Percentiles rank a stretch among this genome's conserved stretches.
Evolutionary conservation across 64 coral and sea anemone species (phyloP).

Genomic region (Astreopora myriophthalma): DNA sequence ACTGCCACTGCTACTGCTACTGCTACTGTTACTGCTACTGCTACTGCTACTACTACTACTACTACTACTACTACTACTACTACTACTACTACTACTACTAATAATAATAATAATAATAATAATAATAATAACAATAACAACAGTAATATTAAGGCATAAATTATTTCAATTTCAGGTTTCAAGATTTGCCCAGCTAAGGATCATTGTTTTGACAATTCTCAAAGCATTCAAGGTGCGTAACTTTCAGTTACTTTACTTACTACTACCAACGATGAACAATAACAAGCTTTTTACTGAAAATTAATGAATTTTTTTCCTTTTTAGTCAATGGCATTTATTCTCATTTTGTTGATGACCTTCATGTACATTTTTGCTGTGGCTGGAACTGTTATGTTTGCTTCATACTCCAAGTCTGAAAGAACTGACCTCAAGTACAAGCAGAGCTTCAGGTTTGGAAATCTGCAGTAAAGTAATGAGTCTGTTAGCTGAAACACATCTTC

Average conservation of each 20-base stretch:
- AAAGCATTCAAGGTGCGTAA: constrained; percentile 99
- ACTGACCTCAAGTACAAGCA: constrained; percentile 89
- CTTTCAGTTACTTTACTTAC: too few relatives aligned
- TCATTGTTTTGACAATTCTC: constrained; percentile 97
- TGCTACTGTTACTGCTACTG: too few relatives aligned
- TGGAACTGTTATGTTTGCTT: constrained; percentile 95
- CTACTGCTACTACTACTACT: too few relatives aligned
- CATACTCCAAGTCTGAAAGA: constrained; percentile 80
- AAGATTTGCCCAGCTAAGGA: constrained; percentile 95
- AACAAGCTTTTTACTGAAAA: background rate
- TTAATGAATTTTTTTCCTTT: background rate
- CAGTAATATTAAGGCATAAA: background rate
- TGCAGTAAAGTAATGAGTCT: background rate
- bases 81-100: too few relatives aligned
- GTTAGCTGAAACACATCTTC: too few relatives aligned
- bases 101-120: too few relatives aligned
- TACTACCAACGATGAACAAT: background rate
- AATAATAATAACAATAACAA: background rate
- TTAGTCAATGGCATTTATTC: constrained; percentile 97
- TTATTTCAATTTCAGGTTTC: constrained; percentile 73
- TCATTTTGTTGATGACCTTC: constrained; percentile 83
- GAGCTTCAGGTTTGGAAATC: constrained; percentile 78
- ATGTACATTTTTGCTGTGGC: constrained; percentile 99
- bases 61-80: too few relatives aligned
- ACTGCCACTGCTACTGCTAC: too few relatives aligned